Percentiles rank a stretch among this genome's conserved stretches.
phyloP scores from a whole-genome alignment of 1,140 invertebrate species.

The Apolygus lucorum region DNA sequence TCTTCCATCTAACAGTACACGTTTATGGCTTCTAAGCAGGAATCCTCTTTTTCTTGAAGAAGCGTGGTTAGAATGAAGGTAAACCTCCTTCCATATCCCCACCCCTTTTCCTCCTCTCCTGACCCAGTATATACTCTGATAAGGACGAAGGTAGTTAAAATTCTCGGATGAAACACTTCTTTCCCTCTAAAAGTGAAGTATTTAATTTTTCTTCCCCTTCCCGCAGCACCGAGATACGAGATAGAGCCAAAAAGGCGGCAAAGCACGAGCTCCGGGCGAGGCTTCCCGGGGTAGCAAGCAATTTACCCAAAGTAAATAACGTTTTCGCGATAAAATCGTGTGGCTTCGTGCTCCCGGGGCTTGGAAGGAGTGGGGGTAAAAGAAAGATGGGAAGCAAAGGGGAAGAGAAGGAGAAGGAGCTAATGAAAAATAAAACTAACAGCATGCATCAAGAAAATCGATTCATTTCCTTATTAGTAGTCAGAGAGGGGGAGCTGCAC shows the following conservation, averaged over 20 bases:
- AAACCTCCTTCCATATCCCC: background rate
- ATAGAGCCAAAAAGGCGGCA: background rate
- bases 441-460: slow-evolving; percentile 28
- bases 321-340: slow-evolving; percentile 18
- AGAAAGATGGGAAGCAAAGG: background rate
- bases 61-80: background rate
- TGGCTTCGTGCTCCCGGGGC: slow-evolving; percentile 6
- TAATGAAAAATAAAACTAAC: slow-evolving; percentile 25
- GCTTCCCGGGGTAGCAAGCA: slow-evolving; percentile 17
- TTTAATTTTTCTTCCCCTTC: slow-evolving; percentile 9
- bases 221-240: background rate
- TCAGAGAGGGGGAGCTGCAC: background rate
- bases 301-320: slow-evolving; percentile 23
- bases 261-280: background rate
- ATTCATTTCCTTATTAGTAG: slow-evolving; percentile 29
- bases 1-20: no score
- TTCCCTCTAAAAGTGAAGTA: slow-evolving; percentile 12
- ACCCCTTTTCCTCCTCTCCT: background rate
- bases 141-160: slow-evolving; percentile 14
- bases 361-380: no score
- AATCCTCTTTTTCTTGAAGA: no score
- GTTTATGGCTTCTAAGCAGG: no score
- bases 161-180: background rate
- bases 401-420: slow-evolving; percentile 4
- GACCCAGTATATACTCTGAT: background rate